A percentile compares a stretch with the other conserved stretches of the same genome.
phyloP scores from a whole-genome alignment of 2,113 vertebrate species.

The Pygoscelis adeliae region DNA sequence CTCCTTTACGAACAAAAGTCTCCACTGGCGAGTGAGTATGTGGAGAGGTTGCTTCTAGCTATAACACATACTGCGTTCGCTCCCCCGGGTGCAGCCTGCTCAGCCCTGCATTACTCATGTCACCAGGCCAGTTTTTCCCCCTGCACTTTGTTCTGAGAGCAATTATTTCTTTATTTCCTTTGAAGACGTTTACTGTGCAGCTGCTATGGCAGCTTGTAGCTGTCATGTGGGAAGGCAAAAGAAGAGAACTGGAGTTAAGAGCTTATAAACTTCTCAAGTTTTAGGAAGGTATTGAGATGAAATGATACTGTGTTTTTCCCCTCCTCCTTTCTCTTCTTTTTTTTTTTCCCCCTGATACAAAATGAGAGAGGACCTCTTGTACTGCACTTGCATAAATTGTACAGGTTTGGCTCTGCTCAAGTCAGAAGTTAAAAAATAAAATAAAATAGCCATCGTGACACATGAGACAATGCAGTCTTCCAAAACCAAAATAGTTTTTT shows the following conservation, averaged over 20 bases:
- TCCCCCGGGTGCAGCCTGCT: neutral
- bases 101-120: neutral
- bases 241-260: neutral
- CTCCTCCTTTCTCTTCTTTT: neutral
- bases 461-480: constrained; percentile 46
- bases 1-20: fast-evolving
- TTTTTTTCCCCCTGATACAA: neutral
- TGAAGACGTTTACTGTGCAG: constrained; percentile 19
- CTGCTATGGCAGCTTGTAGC: constrained; percentile 50
- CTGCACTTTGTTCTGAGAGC: constrained; percentile 36
- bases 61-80: fast-evolving
- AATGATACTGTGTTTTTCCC: neutral
- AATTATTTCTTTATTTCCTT: constrained; percentile 40
- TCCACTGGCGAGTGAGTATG: fast-evolving
- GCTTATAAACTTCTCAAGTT: constrained; percentile 31
- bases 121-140: neutral
- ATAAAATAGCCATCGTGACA: neutral
- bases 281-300: constrained; percentile 43
- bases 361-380: constrained; percentile 23
- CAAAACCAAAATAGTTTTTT: constrained; percentile 54
- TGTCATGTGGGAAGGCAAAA: constrained; percentile 14
- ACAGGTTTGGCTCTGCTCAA: constrained; percentile 12
- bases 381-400: neutral
- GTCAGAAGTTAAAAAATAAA: neutral
- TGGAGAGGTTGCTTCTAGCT: neutral